Evolutionary conservation across 2,113 vertebrate genomes (phyloP).

Genomic region (Gymnocephalus cernua): DNA sequence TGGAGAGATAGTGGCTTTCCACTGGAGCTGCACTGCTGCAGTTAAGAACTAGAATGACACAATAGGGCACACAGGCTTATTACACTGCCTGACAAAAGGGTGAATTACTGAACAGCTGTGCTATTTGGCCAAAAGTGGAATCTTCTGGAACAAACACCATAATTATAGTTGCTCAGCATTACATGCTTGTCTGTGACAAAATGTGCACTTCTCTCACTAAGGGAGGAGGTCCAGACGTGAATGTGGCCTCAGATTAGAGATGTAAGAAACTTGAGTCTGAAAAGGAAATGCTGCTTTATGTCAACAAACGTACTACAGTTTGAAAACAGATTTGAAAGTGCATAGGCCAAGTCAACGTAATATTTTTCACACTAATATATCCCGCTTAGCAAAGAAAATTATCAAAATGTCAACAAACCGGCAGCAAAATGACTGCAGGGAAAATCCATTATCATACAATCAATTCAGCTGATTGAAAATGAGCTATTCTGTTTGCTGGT

Average conservation of each 20-base stretch:
- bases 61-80: constrained; percentile 10
- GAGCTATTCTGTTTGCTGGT: neutral
- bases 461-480: neutral
- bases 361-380: neutral
- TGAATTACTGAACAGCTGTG: constrained; percentile 54
- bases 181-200: constrained; percentile 15
- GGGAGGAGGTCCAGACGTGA: neutral
- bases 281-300: neutral
- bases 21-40: neutral
- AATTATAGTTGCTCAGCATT: constrained; percentile 35
- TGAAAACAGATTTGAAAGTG: neutral
- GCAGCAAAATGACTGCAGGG: neutral
- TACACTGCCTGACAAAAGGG: constrained; percentile 14
- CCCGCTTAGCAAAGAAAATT: neutral
- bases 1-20: neutral
- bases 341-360: neutral
- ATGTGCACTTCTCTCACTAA: neutral
- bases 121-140: constrained; percentile 34
- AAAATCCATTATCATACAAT: neutral
- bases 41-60: constrained; percentile 28
- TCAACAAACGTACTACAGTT: neutral
- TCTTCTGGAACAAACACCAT: constrained; percentile 33
- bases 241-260: constrained; percentile 12
- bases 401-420: neutral
- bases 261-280: neutral